Conservation (phyloP, 2,113 vertebrate genomes). For the Probosciger aterrimus region DNA sequence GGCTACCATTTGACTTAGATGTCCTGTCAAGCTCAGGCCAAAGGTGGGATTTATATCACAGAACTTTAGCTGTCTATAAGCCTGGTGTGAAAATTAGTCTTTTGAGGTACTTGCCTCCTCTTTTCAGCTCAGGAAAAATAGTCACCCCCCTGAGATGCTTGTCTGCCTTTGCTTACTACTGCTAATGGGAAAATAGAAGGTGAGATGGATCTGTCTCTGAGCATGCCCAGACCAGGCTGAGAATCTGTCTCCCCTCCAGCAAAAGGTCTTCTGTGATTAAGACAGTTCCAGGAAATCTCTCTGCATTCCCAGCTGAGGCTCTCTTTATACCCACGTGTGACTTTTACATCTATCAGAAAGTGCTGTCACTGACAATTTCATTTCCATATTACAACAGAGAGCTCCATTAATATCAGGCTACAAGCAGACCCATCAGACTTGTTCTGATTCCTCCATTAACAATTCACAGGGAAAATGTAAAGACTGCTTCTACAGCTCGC, state of each 20-base stretch:
- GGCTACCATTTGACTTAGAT: neutral
- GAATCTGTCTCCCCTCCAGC: neutral
- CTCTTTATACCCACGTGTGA: neutral
- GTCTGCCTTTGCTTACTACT: neutral
- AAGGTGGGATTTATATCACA: neutral
- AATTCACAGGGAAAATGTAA: neutral
- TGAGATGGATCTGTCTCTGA: neutral
- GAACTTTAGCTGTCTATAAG: neutral
- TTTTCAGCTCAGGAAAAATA: neutral
- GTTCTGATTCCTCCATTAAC: neutral
- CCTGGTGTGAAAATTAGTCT: neutral
- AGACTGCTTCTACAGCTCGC: neutral
- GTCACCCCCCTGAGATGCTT: neutral
- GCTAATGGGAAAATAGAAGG: neutral
- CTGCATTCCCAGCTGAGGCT: neutral
- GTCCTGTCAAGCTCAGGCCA: neutral
- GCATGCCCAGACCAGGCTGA: neutral
- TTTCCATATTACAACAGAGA: conserved; percentile 20
- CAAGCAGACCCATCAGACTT: neutral
- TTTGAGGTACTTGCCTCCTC: neutral
- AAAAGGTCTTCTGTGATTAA: neutral
- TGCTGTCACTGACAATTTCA: neutral
- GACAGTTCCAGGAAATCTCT: neutral
- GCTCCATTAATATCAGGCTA: neutral
- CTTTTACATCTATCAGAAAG: neutral